Evolutionary conservation across 2,113 vertebrate species (phyloP).

Genomic region (Ivindomyrus marchei): DNA sequence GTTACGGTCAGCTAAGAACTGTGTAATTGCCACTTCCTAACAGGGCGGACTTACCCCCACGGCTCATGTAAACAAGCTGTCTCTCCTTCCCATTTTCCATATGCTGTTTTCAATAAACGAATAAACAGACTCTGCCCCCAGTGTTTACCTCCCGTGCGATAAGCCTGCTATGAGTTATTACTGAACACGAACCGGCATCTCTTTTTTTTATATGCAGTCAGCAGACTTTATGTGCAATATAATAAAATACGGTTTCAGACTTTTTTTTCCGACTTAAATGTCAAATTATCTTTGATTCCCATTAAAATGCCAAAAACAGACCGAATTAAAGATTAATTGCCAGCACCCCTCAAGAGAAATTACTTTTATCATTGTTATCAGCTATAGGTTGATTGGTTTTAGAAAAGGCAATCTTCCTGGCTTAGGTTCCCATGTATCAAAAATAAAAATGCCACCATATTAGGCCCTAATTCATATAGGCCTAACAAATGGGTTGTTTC

Average conservation of each 20-base stretch:
- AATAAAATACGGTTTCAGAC: background rate
- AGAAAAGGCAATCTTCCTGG: background rate
- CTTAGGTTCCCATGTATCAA: background rate
- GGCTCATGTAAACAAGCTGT: background rate
- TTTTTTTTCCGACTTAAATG: background rate
- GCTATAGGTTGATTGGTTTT: background rate
- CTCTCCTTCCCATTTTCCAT: background rate
- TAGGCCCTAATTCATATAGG: background rate
- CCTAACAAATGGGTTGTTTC: background rate
- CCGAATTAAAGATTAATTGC: background rate
- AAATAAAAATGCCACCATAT: background rate
- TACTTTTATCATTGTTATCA: background rate
- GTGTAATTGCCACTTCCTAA: background rate
- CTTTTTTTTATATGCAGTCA: background rate
- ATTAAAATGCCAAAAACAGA: background rate
- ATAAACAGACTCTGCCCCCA: background rate
- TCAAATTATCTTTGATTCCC: background rate
- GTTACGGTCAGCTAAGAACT: background rate
- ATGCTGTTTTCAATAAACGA: background rate
- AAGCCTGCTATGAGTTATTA: background rate
- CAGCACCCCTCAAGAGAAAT: background rate
- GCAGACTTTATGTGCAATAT: background rate
- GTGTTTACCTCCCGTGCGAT: background rate
- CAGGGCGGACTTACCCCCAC: background rate
- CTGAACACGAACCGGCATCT: background rate